Base-by-base conservation (phyloP, 2,888 invertebrate species). In the Plemyria rubiginata region DNA sequence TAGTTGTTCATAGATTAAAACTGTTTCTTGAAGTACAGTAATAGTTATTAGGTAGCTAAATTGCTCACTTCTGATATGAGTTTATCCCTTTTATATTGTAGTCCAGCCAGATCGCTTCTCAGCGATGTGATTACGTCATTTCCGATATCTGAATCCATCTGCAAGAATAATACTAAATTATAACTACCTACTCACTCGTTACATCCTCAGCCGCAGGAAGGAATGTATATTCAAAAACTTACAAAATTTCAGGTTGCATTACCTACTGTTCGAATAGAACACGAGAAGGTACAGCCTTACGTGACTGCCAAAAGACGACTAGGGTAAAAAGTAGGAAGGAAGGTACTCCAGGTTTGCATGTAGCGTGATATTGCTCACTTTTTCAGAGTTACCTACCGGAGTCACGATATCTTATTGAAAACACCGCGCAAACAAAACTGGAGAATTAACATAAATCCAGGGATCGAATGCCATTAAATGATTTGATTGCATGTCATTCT, bases 31-130 rank as follows among this genome's bases (percentile, higher is more conserved):
- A 8, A 46, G 12, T 0, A 13, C n/a, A 51, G 4, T 51, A 43
- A 29, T 52, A 0, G 15, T 2, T 32, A 32, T 15, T 6, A 46
- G 11, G 2, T 32, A 16, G 4, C 11, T 50, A 32, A 41, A 15
- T 38, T 2, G 67, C 82, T 93, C 85, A 97, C 95, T 94, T 97
- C 97, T 54, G 94, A 94, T 67, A 95, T 91, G 22, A 97, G 93
- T 64, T 97, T 95, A 81, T 97, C 97, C 66, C 96, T 94, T 87
- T 97, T 97, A 84, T 97, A 97, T 78, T 96, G 96, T 52, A 97
- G 90, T 2, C 95, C 97, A 15, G 97, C 97, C 72, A 97, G 88
- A 85, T 97, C 97, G 86, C 97, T 97, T 72, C 96, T 94, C 65
- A 97, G 88, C 9, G 96, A 94, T 41, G 97, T 97, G 32, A 96